Evolutionary conservation across 2,797 vertebrate genomes (phyloP), one percentile per base, ranked within the genome.

Genomic region (Champsocephalus gunnari): DNA sequence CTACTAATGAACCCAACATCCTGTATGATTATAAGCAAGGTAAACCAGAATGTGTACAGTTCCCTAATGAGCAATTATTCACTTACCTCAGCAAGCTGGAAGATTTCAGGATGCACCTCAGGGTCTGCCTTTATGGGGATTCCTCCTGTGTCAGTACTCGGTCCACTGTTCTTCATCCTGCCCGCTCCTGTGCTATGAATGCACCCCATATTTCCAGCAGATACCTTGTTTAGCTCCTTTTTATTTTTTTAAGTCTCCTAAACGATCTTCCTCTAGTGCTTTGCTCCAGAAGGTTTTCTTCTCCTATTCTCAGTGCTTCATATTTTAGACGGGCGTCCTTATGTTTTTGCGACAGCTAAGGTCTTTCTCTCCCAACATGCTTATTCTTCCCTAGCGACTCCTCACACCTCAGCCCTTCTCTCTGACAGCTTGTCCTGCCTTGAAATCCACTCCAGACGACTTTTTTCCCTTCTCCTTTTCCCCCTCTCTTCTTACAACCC

Each of bases 71-170:
- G 24, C 12, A 12, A 38, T 58, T 47, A 14, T 21, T 44, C 9
- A 67, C 91, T 53, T 62, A 95, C 95, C 94, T 94, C 88, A 28
- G 91, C 72, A 2, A 95, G 90, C 17, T 93, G 92, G 28, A 95
- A 83, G 78, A 94, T 93, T 80, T 94, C 94, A n/a, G 90, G 90
- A 73, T 89, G 82, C 0, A 90, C 80, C 67, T 92, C 89, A 0
- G 80, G 63, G 5, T 92, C 89, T 21, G 56, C 68, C 70, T 90
- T 88, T 16, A 82, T 61, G 14, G 83, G 86, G 75, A 78, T 80
- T 38, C 88, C 90, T 79, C 53, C 81, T 17, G 77, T 5, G 19
- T 87, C 84, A 19, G 51, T 12, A 9, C 77, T 82, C 12, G 66
- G 49, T 68, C 66, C 68, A 0, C 43, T 79, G 64, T 87, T 87